phyloP scores from a whole-genome alignment of 2,113 vertebrate genomes.

The Aphelocoma coerulescens region DNA sequence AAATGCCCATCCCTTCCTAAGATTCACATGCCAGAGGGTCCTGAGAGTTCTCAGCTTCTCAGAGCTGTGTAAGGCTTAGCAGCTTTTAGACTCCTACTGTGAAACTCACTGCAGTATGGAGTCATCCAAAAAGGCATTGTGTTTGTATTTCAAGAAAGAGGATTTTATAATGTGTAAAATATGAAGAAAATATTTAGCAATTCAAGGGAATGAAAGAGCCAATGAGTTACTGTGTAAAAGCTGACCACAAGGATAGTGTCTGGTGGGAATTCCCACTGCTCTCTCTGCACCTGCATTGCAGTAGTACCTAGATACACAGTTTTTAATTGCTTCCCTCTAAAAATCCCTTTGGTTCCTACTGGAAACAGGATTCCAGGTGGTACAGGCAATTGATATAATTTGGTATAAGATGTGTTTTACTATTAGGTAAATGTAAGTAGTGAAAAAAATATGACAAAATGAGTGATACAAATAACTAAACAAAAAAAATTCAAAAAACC shows the following conservation, averaged over 20 bases:
- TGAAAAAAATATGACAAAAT: background rate
- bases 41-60: background rate
- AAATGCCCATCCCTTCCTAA: background rate
- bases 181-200: background rate
- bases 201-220: background rate
- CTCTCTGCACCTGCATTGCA: conserved; percentile 37
- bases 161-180: background rate
- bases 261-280: background rate
- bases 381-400: background rate
- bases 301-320: background rate
- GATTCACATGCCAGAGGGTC: background rate
- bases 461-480: background rate
- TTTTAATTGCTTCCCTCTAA: conserved; percentile 16
- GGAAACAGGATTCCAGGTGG: background rate
- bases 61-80: background rate
- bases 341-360: background rate
- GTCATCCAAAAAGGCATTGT: background rate
- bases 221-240: background rate
- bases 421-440: background rate
- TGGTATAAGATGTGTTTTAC: background rate
- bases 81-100: background rate
- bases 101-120: background rate
- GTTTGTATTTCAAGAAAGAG: background rate
- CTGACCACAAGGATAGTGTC: background rate
- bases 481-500: background rate